Base-by-base conservation (phyloP, 2,888 invertebrate genomes). In the Polylopha cassiicola region DNA sequence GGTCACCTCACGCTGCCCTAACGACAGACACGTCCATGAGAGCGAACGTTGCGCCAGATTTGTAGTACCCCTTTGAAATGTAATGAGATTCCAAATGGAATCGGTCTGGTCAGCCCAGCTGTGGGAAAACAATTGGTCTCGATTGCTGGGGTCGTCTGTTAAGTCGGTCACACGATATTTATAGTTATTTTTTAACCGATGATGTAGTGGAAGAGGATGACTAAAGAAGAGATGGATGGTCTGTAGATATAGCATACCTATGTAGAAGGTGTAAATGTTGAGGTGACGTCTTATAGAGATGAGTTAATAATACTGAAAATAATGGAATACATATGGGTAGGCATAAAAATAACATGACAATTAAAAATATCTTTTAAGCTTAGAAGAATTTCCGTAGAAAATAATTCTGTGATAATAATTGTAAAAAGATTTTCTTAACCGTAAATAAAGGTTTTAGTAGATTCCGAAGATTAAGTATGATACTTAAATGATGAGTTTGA, bases 1-100 rank as follows among this genome's bases (percentile, higher is more conserved):
- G 85, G 84, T 85, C 84, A 84, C 80, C 85, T 85, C 85, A 84
- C 84, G 84, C 76, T 73, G 81, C 76, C 75, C 80, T 80, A 82
- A 82, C 82, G 82, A 84, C 77, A 77, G 76, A 80, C 82, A 81
- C 80, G 82, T 81, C 73, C 85, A 84, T 81, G 82, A 82, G 85
- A 85, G 81, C 70, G 39, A 61, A 61, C 66, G 67, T 78, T 80
- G 82, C 74, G 74, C 80, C 76, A 79, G 81, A 79, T 82, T 75
- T 80, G 78, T 82, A 75, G 74, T 73, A 67, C 64, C 73, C 73
- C 74, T 80, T 80, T 75, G 73, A 67, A 77, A 69, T 76, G 78
- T 85, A 82, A 85, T 84, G 81, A 78, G 82, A 81, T 81, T 84
- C 80, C 81, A 78, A 84, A 84, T 84, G 80, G 81, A 77, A 77